Conservation (phyloP, 2,888 invertebrate species). For the Dendrolimus houi region DNA sequence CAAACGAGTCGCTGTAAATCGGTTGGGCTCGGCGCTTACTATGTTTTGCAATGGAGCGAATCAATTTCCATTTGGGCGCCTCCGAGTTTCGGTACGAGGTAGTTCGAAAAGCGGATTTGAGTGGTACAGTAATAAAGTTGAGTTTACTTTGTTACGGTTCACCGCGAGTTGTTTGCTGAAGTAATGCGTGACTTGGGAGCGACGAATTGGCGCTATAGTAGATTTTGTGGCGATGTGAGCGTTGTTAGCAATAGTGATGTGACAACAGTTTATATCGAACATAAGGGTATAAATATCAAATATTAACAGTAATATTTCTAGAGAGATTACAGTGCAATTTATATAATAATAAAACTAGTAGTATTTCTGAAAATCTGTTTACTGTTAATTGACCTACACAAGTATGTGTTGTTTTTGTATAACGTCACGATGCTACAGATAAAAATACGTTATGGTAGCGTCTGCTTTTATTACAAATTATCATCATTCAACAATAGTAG, state of each 20-base stretch:
- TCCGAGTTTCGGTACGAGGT: slow-evolving; percentile 21
- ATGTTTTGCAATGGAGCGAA: slow-evolving; percentile 56
- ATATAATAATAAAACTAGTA: no score
- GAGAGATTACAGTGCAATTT: no score
- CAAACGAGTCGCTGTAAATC: slow-evolving; percentile 19
- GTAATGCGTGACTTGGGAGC: slow-evolving; percentile 61
- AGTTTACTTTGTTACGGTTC: slow-evolving; percentile 39
- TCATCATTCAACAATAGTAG: no score
- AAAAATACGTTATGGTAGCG: no score
- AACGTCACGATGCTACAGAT: no score
- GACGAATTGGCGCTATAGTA: slow-evolving; percentile 41
- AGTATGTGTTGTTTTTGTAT: no score
- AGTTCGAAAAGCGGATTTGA: slow-evolving; percentile 28
- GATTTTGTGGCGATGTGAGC: slow-evolving; percentile 24
- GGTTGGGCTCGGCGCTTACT: slow-evolving; percentile 30
- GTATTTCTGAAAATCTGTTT: no score
- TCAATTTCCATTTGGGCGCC: slow-evolving; percentile 62
- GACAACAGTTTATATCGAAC: background rate
- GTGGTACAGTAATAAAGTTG: slow-evolving; percentile 40
- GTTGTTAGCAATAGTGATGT: slow-evolving; percentile 1
- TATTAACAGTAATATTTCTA: no score
- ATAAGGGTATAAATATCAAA: no score
- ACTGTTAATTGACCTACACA: no score
- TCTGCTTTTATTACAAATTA: no score
- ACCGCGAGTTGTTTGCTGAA: slow-evolving; percentile 54